A percentile compares a stretch with the other conserved stretches of the same genome.
These are phyloP conservation scores for Pagrus major DNA, from an alignment of 2,113 vertebrate species.

Conservation along the genomic window DNA sequence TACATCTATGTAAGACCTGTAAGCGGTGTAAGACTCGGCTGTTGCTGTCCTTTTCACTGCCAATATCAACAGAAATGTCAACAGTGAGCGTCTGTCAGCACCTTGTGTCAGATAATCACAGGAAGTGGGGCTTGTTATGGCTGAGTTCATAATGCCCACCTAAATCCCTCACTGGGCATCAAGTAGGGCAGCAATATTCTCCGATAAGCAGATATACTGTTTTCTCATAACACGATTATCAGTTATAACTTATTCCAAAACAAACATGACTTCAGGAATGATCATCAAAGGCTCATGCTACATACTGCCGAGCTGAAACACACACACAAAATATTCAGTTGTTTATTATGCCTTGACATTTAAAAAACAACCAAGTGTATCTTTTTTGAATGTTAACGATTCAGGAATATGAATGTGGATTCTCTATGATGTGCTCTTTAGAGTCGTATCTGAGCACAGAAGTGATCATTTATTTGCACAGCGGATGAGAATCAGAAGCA, in stretches of 20 bases:
- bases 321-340: conserved; percentile 48
- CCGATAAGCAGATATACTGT: conserved; percentile 60
- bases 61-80: conserved; percentile 85
- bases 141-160: conserved; percentile 68
- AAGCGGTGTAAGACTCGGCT: conserved; percentile 57
- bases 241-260: conserved; percentile 66
- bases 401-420: conserved; percentile 72
- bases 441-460: conserved; percentile 74
- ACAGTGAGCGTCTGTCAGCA: conserved; percentile 70
- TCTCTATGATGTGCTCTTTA: conserved; percentile 76
- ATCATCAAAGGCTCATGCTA: conserved; percentile 60
- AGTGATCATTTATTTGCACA: conserved; percentile 76
- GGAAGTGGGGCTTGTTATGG: conserved; percentile 60
- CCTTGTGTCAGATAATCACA: conserved; percentile 72
- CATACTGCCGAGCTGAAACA: conserved; percentile 20
- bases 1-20: conserved; percentile 50
- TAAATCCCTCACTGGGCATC: conserved; percentile 69
- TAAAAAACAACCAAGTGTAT: conserved; percentile 70
- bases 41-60: conserved; percentile 65
- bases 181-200: conserved; percentile 51
- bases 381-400: conserved; percentile 73
- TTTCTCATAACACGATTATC: conserved; percentile 63
- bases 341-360: conserved; percentile 83
- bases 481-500: conserved; percentile 59
- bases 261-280: conserved; percentile 63